Conservation (phyloP, 1,140 invertebrate genomes). For the Carcinoscorpius rotundicauda region DNA sequence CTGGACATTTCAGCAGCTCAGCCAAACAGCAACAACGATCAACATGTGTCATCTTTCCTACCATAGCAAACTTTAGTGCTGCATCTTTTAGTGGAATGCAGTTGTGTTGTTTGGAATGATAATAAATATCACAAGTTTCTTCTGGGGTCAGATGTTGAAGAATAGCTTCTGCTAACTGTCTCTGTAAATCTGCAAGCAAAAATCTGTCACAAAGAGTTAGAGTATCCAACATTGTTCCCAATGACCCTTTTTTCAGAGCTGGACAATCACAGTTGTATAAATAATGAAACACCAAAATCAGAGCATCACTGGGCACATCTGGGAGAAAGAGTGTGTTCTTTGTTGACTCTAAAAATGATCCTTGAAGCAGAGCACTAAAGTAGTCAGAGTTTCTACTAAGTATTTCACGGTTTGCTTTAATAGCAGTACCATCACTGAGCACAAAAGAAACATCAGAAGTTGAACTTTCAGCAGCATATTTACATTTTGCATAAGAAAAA, state of each 20-base stretch:
- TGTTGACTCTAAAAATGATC: slow-evolving; percentile 3
- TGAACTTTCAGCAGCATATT: slow-evolving; percentile 1
- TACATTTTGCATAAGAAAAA: slow-evolving; percentile 7
- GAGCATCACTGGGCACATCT: slow-evolving; percentile 3
- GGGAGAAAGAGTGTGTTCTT: slow-evolving; percentile 2
- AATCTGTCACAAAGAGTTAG: slow-evolving; percentile 8
- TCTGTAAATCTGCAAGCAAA: neutral
- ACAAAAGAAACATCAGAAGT: slow-evolving; percentile 7
- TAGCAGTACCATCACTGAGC: neutral
- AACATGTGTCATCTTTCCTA: too few species aligned
- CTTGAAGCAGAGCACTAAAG: slow-evolving; percentile 11
- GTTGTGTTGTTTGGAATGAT: too few species aligned
- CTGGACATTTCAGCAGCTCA: too few species aligned
- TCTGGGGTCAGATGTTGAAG: too few species aligned
- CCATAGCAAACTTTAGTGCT: too few species aligned
- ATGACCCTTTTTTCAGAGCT: slow-evolving; percentile 2
- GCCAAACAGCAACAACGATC: too few species aligned
- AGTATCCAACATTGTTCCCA: slow-evolving; percentile 5
- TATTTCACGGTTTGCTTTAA: slow-evolving; percentile 9
- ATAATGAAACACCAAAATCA: slow-evolving; percentile 11
- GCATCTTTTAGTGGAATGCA: too few species aligned
- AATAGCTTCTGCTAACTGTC: too few species aligned
- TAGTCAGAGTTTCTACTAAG: slow-evolving; percentile 12
- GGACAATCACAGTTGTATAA: slow-evolving; percentile 10
- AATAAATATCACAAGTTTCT: too few species aligned